These are phyloP conservation scores for Ctenomys sociabilis DNA, from an alignment of 2,113 vertebrate genomes.

Conservation along the genomic window DNA sequence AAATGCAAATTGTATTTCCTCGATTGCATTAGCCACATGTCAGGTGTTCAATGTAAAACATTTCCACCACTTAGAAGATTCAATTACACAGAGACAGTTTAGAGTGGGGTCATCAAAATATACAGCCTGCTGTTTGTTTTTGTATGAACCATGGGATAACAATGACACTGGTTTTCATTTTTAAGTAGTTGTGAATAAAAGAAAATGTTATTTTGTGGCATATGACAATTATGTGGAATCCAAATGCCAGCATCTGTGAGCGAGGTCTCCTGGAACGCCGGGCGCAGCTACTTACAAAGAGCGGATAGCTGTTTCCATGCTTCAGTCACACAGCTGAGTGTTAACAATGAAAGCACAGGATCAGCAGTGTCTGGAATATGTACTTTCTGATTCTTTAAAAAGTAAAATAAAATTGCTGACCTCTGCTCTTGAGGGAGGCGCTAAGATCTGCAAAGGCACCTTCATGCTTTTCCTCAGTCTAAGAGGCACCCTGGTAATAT, in stretches of 20 bases:
- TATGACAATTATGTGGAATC: constrained; percentile 44
- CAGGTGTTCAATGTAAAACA: background rate
- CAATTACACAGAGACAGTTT: background rate
- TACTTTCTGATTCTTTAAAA: background rate
- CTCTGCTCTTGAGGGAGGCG: background rate
- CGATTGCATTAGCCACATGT: background rate
- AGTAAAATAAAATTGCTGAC: background rate
- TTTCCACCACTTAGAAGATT: background rate
- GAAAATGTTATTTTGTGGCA: background rate
- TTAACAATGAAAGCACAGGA: background rate
- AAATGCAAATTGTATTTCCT: background rate
- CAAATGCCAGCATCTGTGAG: background rate
- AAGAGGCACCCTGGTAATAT: background rate
- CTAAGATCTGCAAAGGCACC: background rate
- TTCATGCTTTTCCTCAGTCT: background rate
- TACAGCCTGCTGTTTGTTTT: background rate
- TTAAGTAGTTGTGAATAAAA: background rate
- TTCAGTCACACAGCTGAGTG: background rate
- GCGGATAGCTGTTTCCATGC: background rate
- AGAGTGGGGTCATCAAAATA: background rate
- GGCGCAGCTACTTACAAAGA: background rate
- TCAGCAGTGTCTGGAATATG: constrained; percentile 1
- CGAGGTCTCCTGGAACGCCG: background rate
- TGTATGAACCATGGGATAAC: background rate
- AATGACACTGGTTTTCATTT: background rate